Evolutionary conservation across 2,797 vertebrate species (phyloP).

Genomic region (Cossypha niveicapilla): DNA sequence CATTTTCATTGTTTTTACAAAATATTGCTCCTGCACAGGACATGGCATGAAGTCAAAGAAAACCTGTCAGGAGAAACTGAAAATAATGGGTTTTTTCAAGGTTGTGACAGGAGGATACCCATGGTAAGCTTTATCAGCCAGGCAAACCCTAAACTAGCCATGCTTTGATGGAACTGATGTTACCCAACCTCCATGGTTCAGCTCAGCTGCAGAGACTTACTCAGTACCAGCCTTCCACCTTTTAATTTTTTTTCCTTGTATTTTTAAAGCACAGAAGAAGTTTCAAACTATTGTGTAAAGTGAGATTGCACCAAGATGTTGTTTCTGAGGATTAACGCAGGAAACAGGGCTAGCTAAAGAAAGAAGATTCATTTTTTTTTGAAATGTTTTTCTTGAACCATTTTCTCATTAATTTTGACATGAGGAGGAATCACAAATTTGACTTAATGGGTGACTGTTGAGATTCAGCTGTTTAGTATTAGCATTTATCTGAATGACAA

Average conservation of each 20-base stretch:
- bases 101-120: background rate
- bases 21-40: background rate
- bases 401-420: background rate
- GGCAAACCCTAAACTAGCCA: background rate
- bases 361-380: background rate
- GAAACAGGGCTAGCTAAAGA: background rate
- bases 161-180: background rate
- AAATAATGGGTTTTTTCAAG: accelerated
- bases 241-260: accelerated
- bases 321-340: background rate
- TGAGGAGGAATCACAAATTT: background rate
- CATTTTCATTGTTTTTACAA: background rate
- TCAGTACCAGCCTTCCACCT: background rate
- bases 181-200: background rate
- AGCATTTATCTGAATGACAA: background rate
- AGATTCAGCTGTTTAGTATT: background rate
- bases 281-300: background rate
- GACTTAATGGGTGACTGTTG: background rate
- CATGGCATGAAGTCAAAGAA: background rate
- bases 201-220: background rate
- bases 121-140: background rate
- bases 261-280: background rate
- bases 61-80: background rate
- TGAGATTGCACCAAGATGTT: background rate
- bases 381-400: background rate